Conservation (phyloP, 1,140 invertebrate species). For the Zophobas atratus region DNA sequence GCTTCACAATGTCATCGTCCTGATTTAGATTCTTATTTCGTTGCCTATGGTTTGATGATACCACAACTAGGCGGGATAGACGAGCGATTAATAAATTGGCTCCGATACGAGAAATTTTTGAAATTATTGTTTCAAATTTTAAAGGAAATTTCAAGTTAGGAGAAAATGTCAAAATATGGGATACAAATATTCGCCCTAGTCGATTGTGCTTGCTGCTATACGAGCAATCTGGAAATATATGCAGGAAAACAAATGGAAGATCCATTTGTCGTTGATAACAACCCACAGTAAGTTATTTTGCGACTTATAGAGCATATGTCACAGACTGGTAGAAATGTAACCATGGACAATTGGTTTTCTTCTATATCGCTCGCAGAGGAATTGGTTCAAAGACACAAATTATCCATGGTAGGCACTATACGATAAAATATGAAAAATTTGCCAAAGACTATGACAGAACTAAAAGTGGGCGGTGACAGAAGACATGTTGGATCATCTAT, state of each 20-base stretch:
- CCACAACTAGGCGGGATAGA: not conserved
- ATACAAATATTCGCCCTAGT: not conserved
- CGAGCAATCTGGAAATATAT: not conserved
- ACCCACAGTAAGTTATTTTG: constrained; percentile 63
- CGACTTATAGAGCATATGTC: constrained; percentile 63
- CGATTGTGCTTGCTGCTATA: not conserved
- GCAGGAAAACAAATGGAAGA: not conserved
- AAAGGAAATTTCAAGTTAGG: not conserved
- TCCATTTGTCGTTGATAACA: constrained; percentile 51
- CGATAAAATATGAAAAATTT: constrained; percentile 11
- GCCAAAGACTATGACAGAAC: too few relatives aligned
- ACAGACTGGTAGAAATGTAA: constrained; percentile 65
- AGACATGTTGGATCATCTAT: not conserved
- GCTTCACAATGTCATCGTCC: not conserved
- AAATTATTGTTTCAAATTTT: not conserved
- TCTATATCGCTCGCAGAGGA: constrained; percentile 51
- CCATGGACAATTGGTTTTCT: constrained; percentile 67
- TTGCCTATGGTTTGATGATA: not conserved
- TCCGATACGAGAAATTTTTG: not conserved
- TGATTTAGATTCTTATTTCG: not conserved
- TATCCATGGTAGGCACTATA: constrained; percentile 63
- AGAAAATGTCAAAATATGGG: not conserved
- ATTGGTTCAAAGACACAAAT: constrained; percentile 62
- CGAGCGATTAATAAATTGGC: not conserved
- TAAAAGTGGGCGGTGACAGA: not conserved